These are phyloP conservation scores for Camelus bactrianus DNA, from an alignment of 2,113 vertebrate genomes.

Conservation along the genomic window DNA sequence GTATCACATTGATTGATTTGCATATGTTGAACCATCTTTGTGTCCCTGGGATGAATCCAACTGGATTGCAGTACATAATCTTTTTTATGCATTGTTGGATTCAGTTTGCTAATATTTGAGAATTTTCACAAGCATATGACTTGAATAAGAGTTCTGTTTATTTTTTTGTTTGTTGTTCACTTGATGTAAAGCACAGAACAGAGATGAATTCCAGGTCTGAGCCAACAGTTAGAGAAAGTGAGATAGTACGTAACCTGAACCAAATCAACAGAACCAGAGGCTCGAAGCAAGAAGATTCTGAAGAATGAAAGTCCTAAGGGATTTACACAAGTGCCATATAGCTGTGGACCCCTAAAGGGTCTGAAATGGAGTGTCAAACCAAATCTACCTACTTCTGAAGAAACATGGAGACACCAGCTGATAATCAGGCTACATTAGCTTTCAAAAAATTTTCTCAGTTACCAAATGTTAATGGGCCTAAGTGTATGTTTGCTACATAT, in stretches of 20 bases:
- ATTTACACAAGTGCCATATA: neutral
- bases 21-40: too few species aligned
- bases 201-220: neutral
- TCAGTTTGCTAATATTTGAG: too few species aligned
- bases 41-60: too few species aligned
- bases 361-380: neutral
- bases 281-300: neutral
- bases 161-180: neutral
- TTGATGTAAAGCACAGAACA: neutral
- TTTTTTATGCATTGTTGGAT: too few species aligned
- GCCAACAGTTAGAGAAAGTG: neutral
- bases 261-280: neutral
- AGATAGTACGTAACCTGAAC: neutral
- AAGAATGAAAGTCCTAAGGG: neutral
- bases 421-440: neutral
- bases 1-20: too few species aligned
- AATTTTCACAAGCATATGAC: neutral
- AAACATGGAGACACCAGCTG: neutral
- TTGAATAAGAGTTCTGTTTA: neutral
- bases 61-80: too few species aligned
- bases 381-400: neutral
- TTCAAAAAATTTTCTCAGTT: neutral
- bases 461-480: neutral
- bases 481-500: neutral
- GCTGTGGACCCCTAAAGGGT: neutral